phyloP scores from a whole-genome alignment of 2,113 vertebrate genomes.

The Crotophaga sulcirostris region DNA sequence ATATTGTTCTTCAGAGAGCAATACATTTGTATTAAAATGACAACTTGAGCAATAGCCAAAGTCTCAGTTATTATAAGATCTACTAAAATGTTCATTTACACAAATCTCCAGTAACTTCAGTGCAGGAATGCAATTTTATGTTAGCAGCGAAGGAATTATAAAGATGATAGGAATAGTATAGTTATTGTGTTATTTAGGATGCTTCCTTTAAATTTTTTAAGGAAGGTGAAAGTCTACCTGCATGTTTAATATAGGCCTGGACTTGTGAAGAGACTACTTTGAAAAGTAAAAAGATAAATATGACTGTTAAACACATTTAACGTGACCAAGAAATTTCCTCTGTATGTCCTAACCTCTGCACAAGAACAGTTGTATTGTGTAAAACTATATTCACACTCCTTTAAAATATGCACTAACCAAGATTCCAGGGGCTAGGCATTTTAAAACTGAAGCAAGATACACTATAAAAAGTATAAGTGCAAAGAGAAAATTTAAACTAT shows the following conservation, averaged over 20 bases:
- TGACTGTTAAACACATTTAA: not conserved
- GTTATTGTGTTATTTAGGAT: not conserved
- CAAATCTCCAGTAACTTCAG: not conserved
- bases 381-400: not conserved
- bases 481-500: not conserved
- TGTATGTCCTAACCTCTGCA: not conserved
- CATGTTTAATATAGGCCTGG: not conserved
- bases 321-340: not conserved
- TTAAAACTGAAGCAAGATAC: not conserved
- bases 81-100: not conserved
- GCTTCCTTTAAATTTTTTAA: not conserved
- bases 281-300: not conserved
- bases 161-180: not conserved
- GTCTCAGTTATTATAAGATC: not conserved
- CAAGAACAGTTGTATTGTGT: not conserved
- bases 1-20: conserved; percentile 3
- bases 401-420: not conserved
- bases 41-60: conserved; percentile 22
- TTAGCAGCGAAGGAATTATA: not conserved
- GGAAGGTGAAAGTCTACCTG: not conserved
- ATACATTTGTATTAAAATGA: not conserved
- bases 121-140: not conserved
- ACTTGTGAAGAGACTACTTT: not conserved
- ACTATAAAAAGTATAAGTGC: not conserved
- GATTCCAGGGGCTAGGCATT: accelerated